Percentiles rank a stretch among this genome's conserved stretches.
Conservation (phyloP, 2,797 vertebrate genomes). For the Sciaenops ocellatus region DNA sequence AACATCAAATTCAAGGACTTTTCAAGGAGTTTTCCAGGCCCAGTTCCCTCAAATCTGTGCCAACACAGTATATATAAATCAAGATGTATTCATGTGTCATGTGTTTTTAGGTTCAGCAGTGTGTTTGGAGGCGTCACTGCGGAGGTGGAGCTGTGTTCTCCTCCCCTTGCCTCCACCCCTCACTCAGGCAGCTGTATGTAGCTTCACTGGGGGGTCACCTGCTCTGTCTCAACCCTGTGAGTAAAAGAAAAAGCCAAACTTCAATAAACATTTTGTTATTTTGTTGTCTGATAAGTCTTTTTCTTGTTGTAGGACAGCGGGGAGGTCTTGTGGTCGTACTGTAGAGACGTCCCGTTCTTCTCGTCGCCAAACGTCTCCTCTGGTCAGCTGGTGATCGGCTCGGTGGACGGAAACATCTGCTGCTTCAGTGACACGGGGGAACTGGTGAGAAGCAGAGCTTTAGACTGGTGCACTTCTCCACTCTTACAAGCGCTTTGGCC, state of each 20-base stretch:
- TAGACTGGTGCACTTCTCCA: neutral
- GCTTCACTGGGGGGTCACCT: conserved; percentile 91
- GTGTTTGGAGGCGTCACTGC: conserved; percentile 90
- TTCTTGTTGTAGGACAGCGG: conserved; percentile 85
- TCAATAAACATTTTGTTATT: neutral
- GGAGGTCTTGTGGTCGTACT: conserved; percentile 85
- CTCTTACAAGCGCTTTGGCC: neutral
- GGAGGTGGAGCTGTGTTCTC: conserved; percentile 92
- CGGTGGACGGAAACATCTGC: conserved; percentile 91
- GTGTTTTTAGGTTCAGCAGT: conserved; percentile 83
- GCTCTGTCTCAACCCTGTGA: conserved; percentile 89
- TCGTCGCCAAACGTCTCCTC: conserved; percentile 90
- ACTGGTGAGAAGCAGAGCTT: conserved; percentile 82
- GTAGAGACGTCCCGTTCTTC: conserved; percentile 90
- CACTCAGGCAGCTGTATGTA: conserved; percentile 86
- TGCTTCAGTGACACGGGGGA: conserved; percentile 88
- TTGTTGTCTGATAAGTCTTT: neutral
- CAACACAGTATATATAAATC: neutral
- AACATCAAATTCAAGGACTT: too few species aligned
- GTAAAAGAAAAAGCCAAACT: conserved; percentile 51
- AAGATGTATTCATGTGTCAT: too few species aligned
- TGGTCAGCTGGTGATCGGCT: conserved; percentile 87
- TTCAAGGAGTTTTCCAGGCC: too few species aligned
- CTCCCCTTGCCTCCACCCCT: conserved; percentile 88
- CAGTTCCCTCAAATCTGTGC: too few species aligned